Conservation (phyloP, 2,113 vertebrate species). For the Rhabdornis inornatus region DNA sequence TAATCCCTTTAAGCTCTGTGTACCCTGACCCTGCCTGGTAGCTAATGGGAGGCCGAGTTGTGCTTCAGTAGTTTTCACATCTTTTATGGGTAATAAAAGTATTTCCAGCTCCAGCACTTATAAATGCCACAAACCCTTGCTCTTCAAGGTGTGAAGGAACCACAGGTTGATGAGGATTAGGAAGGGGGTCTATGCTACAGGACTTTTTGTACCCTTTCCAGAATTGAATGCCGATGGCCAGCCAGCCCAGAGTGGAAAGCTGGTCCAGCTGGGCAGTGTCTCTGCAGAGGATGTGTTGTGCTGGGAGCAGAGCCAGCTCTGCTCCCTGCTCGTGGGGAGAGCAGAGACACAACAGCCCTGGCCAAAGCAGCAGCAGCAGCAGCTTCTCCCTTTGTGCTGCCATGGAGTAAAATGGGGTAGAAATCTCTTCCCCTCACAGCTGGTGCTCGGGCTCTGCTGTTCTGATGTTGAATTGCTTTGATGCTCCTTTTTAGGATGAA, state of each 20-base stretch:
- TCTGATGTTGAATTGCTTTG: neutral
- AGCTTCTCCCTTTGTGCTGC: neutral
- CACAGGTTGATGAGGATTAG: neutral
- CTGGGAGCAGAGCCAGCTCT: neutral
- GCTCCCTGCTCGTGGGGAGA: neutral
- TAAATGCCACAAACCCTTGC: neutral
- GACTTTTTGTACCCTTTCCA: neutral
- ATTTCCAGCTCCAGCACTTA: neutral
- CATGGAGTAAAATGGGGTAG: neutral
- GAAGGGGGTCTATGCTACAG: neutral
- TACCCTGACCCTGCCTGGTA: neutral
- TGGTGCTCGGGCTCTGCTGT: neutral
- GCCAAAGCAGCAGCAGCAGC: neutral
- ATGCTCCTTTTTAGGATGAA: neutral
- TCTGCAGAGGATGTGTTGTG: neutral
- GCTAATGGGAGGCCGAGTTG: neutral
- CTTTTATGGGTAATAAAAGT: neutral
- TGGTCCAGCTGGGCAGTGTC: neutral
- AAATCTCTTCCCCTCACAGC: neutral
- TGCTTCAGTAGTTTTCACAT: neutral
- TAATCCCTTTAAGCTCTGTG: neutral
- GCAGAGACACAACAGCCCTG: neutral
- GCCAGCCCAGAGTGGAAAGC: neutral
- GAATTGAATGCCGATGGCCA: neutral
- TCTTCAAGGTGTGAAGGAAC: neutral